Base-by-base conservation (phyloP, 1,140 invertebrate species). In the Frieseomelitta varia region DNA sequence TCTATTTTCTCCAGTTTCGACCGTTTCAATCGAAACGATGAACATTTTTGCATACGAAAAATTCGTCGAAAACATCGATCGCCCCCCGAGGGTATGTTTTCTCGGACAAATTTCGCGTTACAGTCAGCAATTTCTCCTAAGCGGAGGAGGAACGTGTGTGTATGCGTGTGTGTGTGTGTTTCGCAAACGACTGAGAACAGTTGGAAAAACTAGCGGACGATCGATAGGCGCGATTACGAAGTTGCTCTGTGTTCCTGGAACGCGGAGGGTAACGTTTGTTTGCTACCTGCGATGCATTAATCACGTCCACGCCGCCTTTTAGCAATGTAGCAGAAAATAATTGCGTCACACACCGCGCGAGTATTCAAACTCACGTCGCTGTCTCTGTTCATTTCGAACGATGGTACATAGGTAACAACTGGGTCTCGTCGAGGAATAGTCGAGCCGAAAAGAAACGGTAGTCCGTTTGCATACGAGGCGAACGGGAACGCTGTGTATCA, bases 1-100 rank as follows among this genome's bases (percentile, higher is more conserved):
- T 3, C n/a, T 34, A 61, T 6, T 81, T 39, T 6, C 67, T 65
- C 34, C 69, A n/a, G 47, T 72, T 81, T 79, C 56, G 39, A 47
- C 4, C 39, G 39, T 74, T 10, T 39, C 39, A 39, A 77, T 34
- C 39, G 21, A n/a, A 39, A 53, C 71, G 51, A 65, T 86, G 34
- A 65, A 51, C 24, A 61, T 12, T 12, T 47, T 81, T 72, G 71
- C 47, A 53, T 34, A 53, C 72, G 65, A 75, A 51, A 56, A 67
- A 53, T 88, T 87, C 81, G 11, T 30, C 10, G 67, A 19, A 80
- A 84, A 56, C 30, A 84, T 84, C 72, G 65, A 80, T 67, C 71
- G 53, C 15, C 15, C 27, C 11, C 47, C 6, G n/a, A 55, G 55
- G 11, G 21, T 15, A 21, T 21, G 76, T 0, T 71, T 51, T 39